phyloP scores from a whole-genome alignment of 2,797 vertebrate genomes.

The Leucoraja ocellata region DNA sequence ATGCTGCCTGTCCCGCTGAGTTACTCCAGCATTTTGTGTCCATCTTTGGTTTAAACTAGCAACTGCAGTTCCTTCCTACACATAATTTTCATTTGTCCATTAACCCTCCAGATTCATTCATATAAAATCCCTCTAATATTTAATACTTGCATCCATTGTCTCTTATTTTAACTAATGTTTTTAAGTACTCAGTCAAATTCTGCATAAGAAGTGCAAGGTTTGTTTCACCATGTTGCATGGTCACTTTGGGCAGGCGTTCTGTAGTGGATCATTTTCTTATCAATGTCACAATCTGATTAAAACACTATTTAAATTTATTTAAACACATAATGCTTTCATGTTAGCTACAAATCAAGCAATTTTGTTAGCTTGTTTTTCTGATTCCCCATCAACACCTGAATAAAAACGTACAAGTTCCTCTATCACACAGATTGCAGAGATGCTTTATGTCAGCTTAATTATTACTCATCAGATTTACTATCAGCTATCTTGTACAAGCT shows the following conservation, averaged over 20 bases:
- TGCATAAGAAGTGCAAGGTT: too few species aligned
- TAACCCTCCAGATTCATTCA: too few species aligned
- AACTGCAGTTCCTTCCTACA: too few species aligned
- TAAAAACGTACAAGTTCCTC: background rate
- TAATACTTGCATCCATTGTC: too few species aligned
- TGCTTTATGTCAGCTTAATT: background rate
- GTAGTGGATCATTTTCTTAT: background rate
- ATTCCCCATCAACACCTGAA: background rate
- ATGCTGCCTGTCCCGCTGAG: too few species aligned
- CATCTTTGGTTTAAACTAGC: too few species aligned
- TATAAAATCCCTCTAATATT: too few species aligned
- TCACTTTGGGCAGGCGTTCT: background rate
- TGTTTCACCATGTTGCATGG: too few species aligned
- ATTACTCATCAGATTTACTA: background rate
- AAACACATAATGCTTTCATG: background rate
- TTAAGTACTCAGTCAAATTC: too few species aligned
- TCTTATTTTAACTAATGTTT: too few species aligned
- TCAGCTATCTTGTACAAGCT: background rate
- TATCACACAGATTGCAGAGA: background rate
- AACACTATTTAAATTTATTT: background rate
- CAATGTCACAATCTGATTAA: background rate
- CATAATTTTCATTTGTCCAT: too few species aligned
- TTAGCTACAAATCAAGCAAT: background rate
- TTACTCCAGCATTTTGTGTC: too few species aligned
- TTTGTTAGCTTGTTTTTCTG: background rate